Base-by-base conservation (phyloP, 2,797 vertebrate genomes). In the Argentina silus region DNA sequence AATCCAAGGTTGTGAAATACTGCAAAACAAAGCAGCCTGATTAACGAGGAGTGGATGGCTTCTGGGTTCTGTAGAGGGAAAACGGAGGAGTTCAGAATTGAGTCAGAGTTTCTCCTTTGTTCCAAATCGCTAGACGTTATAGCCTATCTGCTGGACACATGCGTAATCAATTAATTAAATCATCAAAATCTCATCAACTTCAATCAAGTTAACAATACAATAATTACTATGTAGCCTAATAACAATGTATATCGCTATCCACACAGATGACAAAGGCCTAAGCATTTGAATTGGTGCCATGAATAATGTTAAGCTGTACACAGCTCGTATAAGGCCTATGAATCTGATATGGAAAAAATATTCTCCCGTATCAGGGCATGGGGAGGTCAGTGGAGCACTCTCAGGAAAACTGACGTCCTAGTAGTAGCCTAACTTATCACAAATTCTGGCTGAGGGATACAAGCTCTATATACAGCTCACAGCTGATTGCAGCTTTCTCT, bases 1-100 rank as follows among this genome's bases (percentile, higher is more conserved):
- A 86, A 77, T 44, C 72, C 51, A 61, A 47, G 53, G 67, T 74
- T 56, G 69, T 57, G 69, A 75, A 76, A 68, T 69, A 47, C 53
- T 36, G 80, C 48, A 76, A 82, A 83, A 74, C 36, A 80, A 43
- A 78, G 70, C 67, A n/a, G 73, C 81, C 70, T 63, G 78, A 72
- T 79, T 79, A 77, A 69, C 14, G 66, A 15, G 23, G 79, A 80
- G 50, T 73, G 80, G 65, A 59, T n/a, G 62, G 57, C 57, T n/a
- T n/a, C 63, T 6, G 0, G 10, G 50, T 27, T 15, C 60, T 14
- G 27, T 36, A 36, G 27, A 36, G 27, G 4, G 27, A 36, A 36
- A 36, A 36, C 27, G 27, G 27, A 36, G 27, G 27, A 36, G 27
- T 36, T 36, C 27, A 4, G 27, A 36, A 36, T 36, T 36, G 9